These are phyloP conservation scores for Barnardius zonarius DNA, from an alignment of 2,113 vertebrate genomes.

Conservation along the genomic window DNA sequence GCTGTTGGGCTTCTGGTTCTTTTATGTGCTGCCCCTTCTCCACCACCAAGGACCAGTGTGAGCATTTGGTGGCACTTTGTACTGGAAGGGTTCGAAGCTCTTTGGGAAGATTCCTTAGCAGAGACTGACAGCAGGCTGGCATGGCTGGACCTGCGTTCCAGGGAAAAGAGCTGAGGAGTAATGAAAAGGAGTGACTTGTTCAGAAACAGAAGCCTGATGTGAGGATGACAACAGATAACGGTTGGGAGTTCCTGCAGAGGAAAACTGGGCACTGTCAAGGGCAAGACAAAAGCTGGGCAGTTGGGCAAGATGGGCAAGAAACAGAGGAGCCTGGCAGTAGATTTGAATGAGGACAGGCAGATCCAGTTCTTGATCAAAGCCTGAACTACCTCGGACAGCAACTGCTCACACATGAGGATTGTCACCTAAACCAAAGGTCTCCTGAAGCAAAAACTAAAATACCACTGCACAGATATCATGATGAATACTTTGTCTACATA, in stretches of 20 bases:
- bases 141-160: neutral
- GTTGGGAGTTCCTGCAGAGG: neutral
- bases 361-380: neutral
- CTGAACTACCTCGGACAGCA: neutral
- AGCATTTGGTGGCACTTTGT: neutral
- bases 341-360: neutral
- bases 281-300: neutral
- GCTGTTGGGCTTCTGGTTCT: neutral
- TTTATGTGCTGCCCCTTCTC: neutral
- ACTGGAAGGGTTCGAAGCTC: neutral
- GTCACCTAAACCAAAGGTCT: neutral
- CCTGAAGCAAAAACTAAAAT: neutral
- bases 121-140: neutral
- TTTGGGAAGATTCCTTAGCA: neutral
- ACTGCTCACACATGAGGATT: neutral
- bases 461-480: neutral
- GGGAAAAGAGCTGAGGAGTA: neutral
- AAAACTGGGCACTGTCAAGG: neutral
- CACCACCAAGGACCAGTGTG: neutral
- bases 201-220: neutral
- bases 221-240: neutral
- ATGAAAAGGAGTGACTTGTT: neutral
- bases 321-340: neutral
- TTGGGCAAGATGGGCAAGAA: neutral
- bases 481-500: neutral